These are phyloP conservation scores for Pachyuromys duprasi DNA, from an alignment of 2,797 vertebrate genomes.

Conservation along the genomic window DNA sequence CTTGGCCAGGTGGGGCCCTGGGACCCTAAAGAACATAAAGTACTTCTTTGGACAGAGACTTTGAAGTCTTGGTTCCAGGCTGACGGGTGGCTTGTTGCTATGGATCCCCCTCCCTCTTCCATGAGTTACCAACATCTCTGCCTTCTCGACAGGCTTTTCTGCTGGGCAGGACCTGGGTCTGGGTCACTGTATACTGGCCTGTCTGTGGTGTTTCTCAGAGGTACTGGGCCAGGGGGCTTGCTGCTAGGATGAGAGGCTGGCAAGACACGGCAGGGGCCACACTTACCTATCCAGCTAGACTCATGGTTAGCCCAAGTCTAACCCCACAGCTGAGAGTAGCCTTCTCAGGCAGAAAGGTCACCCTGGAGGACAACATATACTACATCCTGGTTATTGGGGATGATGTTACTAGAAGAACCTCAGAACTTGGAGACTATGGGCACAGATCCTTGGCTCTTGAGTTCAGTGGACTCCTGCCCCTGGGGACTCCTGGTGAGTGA, in stretches of 20 bases:
- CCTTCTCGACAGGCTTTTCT: background rate
- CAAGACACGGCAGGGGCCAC: background rate
- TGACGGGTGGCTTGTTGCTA: background rate
- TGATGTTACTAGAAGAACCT: constrained; percentile 37
- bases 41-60: background rate
- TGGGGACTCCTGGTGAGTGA: background rate
- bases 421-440: background rate
- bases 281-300: background rate
- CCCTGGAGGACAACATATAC: too few relatives aligned
- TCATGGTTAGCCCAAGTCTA: background rate
- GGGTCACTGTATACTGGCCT: background rate
- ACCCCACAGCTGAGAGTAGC: background rate
- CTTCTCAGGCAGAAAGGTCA: background rate
- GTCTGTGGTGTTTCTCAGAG: background rate
- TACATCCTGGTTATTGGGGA: background rate
- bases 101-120: background rate
- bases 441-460: background rate
- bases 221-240: background rate
- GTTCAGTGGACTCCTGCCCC: background rate
- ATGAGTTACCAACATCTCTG: background rate
- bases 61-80: background rate
- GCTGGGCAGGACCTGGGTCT: background rate
- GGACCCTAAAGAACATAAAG: background rate
- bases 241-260: constrained; percentile 32
- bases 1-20: background rate